These are phyloP conservation scores for Sarcophaga bullata DNA, from an alignment of 1,140 invertebrate genomes.

Conservation along the genomic window DNA sequence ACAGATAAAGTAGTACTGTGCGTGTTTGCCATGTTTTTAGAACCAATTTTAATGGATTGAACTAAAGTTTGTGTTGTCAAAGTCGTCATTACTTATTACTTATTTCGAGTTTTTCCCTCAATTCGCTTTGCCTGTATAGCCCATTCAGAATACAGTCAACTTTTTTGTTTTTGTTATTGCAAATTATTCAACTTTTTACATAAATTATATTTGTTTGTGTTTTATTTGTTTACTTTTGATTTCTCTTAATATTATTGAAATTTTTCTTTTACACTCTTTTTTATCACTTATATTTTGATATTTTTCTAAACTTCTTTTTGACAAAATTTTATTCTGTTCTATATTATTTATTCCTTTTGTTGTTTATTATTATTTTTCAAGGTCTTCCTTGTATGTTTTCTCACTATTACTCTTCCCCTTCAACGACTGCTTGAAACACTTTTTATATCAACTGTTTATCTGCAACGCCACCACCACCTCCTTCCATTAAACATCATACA, in stretches of 20 bases:
- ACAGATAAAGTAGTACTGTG: too few relatives aligned
- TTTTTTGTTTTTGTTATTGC: background rate
- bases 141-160: background rate
- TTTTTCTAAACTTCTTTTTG: background rate
- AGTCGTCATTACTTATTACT: background rate
- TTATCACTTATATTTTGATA: background rate
- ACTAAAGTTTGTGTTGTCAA: slow-evolving; percentile 5
- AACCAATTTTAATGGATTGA: slow-evolving; percentile 6
- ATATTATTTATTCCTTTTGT: slow-evolving; percentile 6
- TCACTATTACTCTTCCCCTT: background rate
- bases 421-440: background rate
- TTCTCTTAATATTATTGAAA: background rate
- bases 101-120: background rate
- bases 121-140: background rate
- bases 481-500: background rate
- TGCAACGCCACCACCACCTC: background rate
- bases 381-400: slow-evolving; percentile 21
- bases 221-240: background rate
- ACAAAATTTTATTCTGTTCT: background rate
- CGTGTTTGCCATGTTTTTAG: background rate
- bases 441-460: slow-evolving; percentile 20
- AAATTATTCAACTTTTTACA: background rate
- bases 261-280: background rate
- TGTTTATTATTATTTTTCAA: slow-evolving; percentile 23
- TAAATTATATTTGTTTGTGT: background rate